Base-by-base conservation (phyloP, 2,888 invertebrate genomes). In the Caenorhabditis drosophilae region DNA sequence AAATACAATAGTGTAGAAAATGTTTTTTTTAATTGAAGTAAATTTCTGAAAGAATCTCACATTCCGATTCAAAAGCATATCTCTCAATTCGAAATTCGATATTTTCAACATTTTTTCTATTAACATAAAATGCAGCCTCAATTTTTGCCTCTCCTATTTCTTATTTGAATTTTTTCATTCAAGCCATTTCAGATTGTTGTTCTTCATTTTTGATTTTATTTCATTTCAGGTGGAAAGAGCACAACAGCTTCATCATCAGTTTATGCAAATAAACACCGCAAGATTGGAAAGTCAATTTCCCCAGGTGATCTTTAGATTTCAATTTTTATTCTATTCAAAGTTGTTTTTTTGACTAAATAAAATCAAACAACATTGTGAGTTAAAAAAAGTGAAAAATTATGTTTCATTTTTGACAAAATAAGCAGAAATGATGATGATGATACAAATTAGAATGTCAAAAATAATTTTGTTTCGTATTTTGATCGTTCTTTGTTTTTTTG, bases 201-300 rank as follows among this genome's bases (percentile, higher is more conserved):
- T n/a, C n/a, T n/a, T n/a, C n/a, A n/a, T n/a, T n/a, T n/a, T n/a
- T n/a, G n/a, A n/a, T n/a, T n/a, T n/a, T n/a, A n/a, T n/a, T n/a
- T 35, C 23, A 2, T 58, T 63, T 31, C 58, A 64, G 64, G 51
- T 52, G 9, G 64, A 64, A 51, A 48, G 58, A 12, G 64, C 64
- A 15, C 63, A 64, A 46, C 58, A 64, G 38, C 2, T 63, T 23
- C 63, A 63, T n/a, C n/a, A n/a, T 31, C 62, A 54, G 44, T 58
- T 64, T 42, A 42, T 64, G 47, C 54, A 54, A 46, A 25, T 64
- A 20, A 51, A 55, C 41, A 48, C 47, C 56, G 56, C 51, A 31
- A 56, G 62, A 53, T 47, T 62, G 26, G 56, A 56, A n/a, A 56
- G 56, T 51, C 51, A 47, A 47, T 56, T 49, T 57, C 52, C 46